Conservation (phyloP, 2,888 invertebrate species). For the Eupeodes luniger region DNA sequence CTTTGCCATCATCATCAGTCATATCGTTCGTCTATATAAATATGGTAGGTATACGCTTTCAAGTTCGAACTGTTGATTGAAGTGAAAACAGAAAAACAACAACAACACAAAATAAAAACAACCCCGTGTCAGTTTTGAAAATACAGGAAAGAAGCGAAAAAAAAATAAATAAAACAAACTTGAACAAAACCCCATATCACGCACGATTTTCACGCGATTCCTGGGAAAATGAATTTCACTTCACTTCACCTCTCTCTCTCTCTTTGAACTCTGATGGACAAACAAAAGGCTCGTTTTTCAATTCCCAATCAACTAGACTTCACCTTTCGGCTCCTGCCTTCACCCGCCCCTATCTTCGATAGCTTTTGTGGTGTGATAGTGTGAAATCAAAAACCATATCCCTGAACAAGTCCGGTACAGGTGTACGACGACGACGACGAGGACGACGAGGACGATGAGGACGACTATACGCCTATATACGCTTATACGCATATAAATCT, state of each 20-base stretch:
- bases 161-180: constrained; percentile 37
- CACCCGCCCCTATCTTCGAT: not conserved
- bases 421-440: constrained; percentile 33
- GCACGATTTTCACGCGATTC: constrained; percentile 75
- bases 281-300: constrained; percentile 12
- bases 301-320: constrained; percentile 39
- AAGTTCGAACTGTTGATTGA: constrained; percentile 73
- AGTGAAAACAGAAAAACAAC: constrained; percentile 49
- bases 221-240: constrained; percentile 38
- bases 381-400: constrained; percentile 70
- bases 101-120: constrained; percentile 12
- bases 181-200: constrained; percentile 58
- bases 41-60: not conserved
- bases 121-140: constrained; percentile 49
- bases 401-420: constrained; percentile 44
- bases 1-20: constrained; percentile 9
- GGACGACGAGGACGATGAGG: too few species aligned
- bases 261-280: not conserved
- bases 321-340: not conserved
- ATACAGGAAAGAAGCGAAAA: not conserved
- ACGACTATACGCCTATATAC: too few species aligned
- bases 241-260: constrained; percentile 9
- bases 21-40: not conserved
- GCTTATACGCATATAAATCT: constrained; percentile 57
- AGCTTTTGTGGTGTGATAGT: constrained; percentile 39